These are phyloP conservation scores for Phalloptychus januarius DNA, from an alignment of 2,797 vertebrate genomes.

Conservation along the genomic window DNA sequence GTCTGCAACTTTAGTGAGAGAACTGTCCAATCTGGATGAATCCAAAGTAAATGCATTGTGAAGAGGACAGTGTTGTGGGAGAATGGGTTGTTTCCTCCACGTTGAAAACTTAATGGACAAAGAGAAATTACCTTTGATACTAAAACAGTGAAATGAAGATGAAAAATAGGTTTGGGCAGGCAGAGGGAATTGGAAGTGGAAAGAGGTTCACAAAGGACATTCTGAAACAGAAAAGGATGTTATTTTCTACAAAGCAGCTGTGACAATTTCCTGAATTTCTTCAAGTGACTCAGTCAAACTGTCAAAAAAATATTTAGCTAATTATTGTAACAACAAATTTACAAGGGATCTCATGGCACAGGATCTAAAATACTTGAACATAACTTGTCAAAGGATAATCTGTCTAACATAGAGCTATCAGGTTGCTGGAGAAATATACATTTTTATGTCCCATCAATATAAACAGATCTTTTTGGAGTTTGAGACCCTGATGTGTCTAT, in stretches of 20 bases:
- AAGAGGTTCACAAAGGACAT: slow-evolving; percentile 37
- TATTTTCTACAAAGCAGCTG: slow-evolving; percentile 20
- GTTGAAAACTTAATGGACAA: slow-evolving; percentile 69
- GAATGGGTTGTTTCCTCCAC: slow-evolving; percentile 59
- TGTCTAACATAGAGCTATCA: background rate
- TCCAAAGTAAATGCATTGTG: slow-evolving; percentile 48
- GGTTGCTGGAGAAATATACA: background rate
- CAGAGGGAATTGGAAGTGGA: slow-evolving; percentile 36
- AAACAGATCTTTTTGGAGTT: background rate
- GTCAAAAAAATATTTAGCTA: background rate
- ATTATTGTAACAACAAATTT: background rate
- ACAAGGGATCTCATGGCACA: background rate
- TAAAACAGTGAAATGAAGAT: slow-evolving; percentile 52
- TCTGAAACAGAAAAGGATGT: slow-evolving; percentile 15
- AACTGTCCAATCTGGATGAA: slow-evolving; percentile 44
- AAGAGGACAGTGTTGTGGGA: slow-evolving; percentile 45
- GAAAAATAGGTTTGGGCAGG: slow-evolving; percentile 48
- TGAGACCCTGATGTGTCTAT: background rate
- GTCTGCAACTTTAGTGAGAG: slow-evolving; percentile 45
- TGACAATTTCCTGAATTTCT: slow-evolving; percentile 20
- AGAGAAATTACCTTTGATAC: slow-evolving; percentile 59
- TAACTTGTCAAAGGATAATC: background rate
- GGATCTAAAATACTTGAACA: background rate
- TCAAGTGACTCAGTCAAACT: slow-evolving; percentile 7
- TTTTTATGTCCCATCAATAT: background rate